Evolutionary conservation across 2,113 vertebrate species (phyloP).

Genomic region (Gymnarchus niloticus): DNA sequence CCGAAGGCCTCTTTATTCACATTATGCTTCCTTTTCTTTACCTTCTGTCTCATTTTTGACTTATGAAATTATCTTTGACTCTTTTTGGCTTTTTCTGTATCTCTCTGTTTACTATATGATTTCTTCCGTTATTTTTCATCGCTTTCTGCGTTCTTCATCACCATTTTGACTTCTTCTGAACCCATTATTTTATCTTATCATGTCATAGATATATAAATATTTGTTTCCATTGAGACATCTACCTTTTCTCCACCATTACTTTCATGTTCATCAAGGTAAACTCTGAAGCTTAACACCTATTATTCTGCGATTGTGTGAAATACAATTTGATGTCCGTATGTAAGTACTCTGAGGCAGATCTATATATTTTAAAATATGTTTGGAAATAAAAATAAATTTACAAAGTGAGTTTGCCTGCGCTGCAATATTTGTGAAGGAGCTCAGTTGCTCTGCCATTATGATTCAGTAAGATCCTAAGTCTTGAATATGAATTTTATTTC

Average conservation of each 20-base stretch:
- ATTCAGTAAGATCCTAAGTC: too few species aligned
- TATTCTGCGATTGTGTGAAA: too few species aligned
- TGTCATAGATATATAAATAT: background rate
- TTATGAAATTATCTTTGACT: background rate
- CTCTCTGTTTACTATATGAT: background rate
- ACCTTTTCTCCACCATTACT: too few species aligned
- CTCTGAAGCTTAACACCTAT: background rate
- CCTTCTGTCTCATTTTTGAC: background rate
- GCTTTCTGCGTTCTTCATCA: background rate
- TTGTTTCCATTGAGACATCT: background rate
- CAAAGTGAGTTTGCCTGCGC: background rate
- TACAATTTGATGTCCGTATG: too few species aligned
- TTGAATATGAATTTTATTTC: too few species aligned
- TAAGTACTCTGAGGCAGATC: too few species aligned
- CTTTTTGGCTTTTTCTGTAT: background rate
- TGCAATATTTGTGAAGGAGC: background rate
- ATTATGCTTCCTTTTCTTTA: background rate
- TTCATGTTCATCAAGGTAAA: background rate
- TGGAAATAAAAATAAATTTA: background rate
- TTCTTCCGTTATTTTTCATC: background rate
- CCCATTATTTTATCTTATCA: background rate
- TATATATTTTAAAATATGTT: background rate
- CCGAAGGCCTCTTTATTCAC: background rate
- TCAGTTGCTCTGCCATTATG: background rate
- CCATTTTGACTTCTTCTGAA: background rate